Percentiles rank a stretch among this genome's conserved stretches.
phyloP scores from a whole-genome alignment of 1,140 invertebrate genomes.

The Zophobas morio region DNA sequence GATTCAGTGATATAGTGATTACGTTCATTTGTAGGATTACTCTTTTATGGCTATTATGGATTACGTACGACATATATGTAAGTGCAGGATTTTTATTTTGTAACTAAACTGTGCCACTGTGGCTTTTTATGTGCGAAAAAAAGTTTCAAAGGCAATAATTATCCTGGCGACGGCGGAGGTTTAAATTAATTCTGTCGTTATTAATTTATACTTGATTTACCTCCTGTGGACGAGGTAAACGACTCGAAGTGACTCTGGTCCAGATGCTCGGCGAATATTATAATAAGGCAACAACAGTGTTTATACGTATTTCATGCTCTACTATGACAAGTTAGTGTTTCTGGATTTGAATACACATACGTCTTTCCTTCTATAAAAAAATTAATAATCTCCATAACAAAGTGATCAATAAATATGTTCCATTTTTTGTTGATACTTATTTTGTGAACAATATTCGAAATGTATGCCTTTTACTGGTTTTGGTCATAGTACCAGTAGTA shows the following conservation, averaged over 20 bases:
- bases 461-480: too few relatives aligned
- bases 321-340: too few relatives aligned
- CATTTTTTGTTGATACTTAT: too few relatives aligned
- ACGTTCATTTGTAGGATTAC: slow-evolving; percentile 4
- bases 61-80: slow-evolving; percentile 25
- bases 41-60: slow-evolving; percentile 6
- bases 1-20: slow-evolving; percentile 30
- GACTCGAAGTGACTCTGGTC: slow-evolving; percentile 30
- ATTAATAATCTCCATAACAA: too few relatives aligned
- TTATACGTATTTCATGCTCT: too few relatives aligned
- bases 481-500: too few relatives aligned
- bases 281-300: background rate
- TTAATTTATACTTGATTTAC: slow-evolving; percentile 21
- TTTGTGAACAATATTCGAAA: too few relatives aligned
- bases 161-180: background rate
- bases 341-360: too few relatives aligned
- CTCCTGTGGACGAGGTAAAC: slow-evolving; percentile 32
- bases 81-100: background rate
- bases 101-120: too few relatives aligned
- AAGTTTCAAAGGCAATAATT: background rate
- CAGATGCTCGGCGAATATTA: slow-evolving; percentile 19
- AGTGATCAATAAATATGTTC: too few relatives aligned
- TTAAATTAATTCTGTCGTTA: slow-evolving; percentile 21
- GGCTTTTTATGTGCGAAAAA: background rate
- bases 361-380: too few relatives aligned